Evolutionary conservation across 2,113 vertebrate species (phyloP), one percentile per base, ranked within the genome.

Genomic region (Centropus bengalensis): DNA sequence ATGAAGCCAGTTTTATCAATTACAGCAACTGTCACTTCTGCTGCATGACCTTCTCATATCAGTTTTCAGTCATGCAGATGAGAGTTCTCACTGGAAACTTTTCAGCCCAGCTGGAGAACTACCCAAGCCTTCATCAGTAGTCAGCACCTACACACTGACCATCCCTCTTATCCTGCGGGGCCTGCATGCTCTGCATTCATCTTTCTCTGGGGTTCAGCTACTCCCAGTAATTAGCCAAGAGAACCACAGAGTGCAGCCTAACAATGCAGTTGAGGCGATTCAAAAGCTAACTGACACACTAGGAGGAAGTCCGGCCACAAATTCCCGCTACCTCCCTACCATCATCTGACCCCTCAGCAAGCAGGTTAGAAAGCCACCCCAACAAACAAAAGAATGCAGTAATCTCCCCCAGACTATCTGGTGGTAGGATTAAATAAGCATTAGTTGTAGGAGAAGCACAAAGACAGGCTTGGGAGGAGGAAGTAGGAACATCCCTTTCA

Each of bases 401-500:
- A 96, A 96, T 88, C 92, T 84, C 49, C 28, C 58, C 40, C 14
- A 70, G 3, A 94, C 23, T 91, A 94, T 76, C 60, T 75, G 56
- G 55, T 86, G 76, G 86, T 74, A 90, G 91, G 91, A 96, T 96
- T 96, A 93, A 96, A 74, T 40, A 69, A 69, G 59, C 33, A 63
- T 94, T 95, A 96, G 77, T 77, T 69, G 80, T 86, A 78, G 64
- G 36, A 95, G 76, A 45, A 81, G 68, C 76, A 96, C 94, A 96
- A 96, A 95, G 83, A 45, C 76, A 92, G 40, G 47, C 64, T 84
- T n/a, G 7, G 24, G 64, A 93, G 91, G 95, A 96, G 96, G 96
- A 96, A 96, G 73, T 78, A 42, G 82, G 94, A 94, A 90, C 96
- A 96, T 95, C 95, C 80, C 73, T 96, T 96, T 91, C 96, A 92